phyloP scores from a whole-genome alignment of 1,140 invertebrate species.

The Drosophila funebris region DNA sequence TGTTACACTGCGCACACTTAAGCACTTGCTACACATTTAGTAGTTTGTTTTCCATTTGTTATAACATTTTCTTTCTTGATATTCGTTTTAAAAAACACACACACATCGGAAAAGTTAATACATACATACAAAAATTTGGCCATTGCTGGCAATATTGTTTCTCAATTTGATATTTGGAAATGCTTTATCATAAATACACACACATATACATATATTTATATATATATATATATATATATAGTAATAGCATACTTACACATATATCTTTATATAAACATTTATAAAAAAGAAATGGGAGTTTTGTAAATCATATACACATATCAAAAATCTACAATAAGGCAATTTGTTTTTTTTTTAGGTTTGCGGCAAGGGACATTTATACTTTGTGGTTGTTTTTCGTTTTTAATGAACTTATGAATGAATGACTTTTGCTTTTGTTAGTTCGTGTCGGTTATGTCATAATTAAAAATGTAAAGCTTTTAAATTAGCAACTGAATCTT shows the following conservation, averaged over 20 bases:
- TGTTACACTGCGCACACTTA: slow-evolving; percentile 19
- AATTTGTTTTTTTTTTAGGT: slow-evolving; percentile 35
- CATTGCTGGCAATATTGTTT: slow-evolving; percentile 12
- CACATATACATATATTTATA: slow-evolving; percentile 1
- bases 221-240: slow-evolving; percentile 13
- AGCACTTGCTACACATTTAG: slow-evolving; percentile 31
- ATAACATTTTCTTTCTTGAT: slow-evolving; percentile 22
- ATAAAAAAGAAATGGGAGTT: slow-evolving; percentile 9
- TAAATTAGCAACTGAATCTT: slow-evolving; percentile 54
- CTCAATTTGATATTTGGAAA: slow-evolving; percentile 37
- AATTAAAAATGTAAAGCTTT: slow-evolving; percentile 26
- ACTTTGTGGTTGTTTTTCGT: slow-evolving; percentile 34
- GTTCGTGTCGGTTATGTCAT: slow-evolving; percentile 8
- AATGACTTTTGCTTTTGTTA: background rate
- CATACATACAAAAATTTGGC: slow-evolving; percentile 23
- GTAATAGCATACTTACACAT: slow-evolving; percentile 4
- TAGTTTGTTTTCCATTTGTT: slow-evolving; percentile 12
- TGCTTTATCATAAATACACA: slow-evolving; percentile 32
- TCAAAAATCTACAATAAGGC: slow-evolving; percentile 72
- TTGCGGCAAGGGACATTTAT: slow-evolving; percentile 38
- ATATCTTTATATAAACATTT: slow-evolving; percentile 20
- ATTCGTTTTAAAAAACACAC: slow-evolving; percentile 21
- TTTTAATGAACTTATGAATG: slow-evolving; percentile 11
- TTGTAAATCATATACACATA: slow-evolving; percentile 69
- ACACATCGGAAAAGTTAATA: slow-evolving; percentile 31